A percentile compares a stretch with the other conserved stretches of the same genome.
These are phyloP conservation scores for Phylloscopus collybita DNA, from an alignment of 2,797 vertebrate genomes.

Conservation along the genomic window DNA sequence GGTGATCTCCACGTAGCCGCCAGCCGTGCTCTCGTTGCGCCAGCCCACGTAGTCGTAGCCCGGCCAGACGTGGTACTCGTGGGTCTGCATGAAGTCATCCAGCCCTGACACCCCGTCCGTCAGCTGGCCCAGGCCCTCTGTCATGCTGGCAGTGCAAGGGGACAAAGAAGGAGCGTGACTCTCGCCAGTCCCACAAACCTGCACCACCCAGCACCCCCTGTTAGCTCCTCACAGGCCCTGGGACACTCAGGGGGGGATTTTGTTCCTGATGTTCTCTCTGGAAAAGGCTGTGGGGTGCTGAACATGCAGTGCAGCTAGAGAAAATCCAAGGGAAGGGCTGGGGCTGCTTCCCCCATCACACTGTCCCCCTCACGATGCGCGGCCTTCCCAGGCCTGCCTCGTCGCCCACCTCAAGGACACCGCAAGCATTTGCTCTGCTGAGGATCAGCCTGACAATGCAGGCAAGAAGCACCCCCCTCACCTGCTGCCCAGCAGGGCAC, in stretches of 20 bases:
- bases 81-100: conserved; percentile 92
- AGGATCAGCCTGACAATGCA: not conserved
- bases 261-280: not conserved
- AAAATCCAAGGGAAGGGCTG: not conserved
- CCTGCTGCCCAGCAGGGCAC: fast-evolving
- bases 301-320: fast-evolving
- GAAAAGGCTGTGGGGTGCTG: not conserved
- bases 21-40: conserved; percentile 88
- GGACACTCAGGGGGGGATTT: not conserved
- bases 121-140: conserved; percentile 94
- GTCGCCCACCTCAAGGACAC: not conserved
- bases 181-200: not conserved
- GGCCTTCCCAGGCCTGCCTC: not conserved
- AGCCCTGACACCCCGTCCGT: conserved; percentile 93
- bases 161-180: not conserved
- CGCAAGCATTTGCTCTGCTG: not conserved
- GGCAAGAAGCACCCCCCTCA: not conserved
- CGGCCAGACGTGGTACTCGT: conserved; percentile 91
- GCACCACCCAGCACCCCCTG: not conserved
- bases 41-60: conserved; percentile 97
- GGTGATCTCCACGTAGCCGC: conserved; percentile 91
- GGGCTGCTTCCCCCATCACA: not conserved
- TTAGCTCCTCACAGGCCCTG: not conserved
- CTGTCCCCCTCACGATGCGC: not conserved
- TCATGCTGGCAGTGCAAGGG: conserved; percentile 83